A percentile compares a stretch with the other conserved stretches of the same genome.
Evolutionary conservation across 2,888 invertebrate genomes (phyloP).

Genomic region (Cheiracanthium punctorium): DNA sequence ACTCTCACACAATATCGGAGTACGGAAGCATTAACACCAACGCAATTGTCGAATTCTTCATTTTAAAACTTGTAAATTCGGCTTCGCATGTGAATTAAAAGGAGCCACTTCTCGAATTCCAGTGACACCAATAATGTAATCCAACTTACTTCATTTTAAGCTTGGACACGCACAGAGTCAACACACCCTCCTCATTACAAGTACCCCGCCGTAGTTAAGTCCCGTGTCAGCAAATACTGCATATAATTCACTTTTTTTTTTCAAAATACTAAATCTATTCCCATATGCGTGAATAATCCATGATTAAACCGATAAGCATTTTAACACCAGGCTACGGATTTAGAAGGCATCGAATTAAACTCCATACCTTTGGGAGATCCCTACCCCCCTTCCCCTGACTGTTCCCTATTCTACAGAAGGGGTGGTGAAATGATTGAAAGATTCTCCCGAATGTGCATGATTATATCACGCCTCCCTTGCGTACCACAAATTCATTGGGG

Average conservation of each 20-base stretch:
- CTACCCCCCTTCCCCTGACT: neutral
- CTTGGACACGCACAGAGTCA: neutral
- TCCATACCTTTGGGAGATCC: conserved; percentile 30
- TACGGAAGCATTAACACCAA: too few relatives aligned
- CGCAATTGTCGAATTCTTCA: too few relatives aligned
- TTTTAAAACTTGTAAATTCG: too few relatives aligned
- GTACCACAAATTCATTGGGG: conserved; percentile 30
- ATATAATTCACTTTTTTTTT: conserved; percentile 4
- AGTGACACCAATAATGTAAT: too few relatives aligned
- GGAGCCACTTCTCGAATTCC: too few relatives aligned
- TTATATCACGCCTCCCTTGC: conserved; percentile 5
- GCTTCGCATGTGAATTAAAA: too few relatives aligned
- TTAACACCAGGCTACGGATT: conserved; percentile 10
- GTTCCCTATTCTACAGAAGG: neutral
- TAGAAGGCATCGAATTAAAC: conserved; percentile 31
- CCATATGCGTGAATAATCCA: conserved; percentile 26
- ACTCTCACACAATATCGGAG: too few relatives aligned
- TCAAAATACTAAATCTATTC: neutral
- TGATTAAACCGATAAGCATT: conserved; percentile 16
- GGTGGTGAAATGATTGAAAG: conserved; percentile 8
- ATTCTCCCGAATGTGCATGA: conserved; percentile 19
- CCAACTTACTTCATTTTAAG: too few relatives aligned
- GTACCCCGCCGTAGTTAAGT: neutral
- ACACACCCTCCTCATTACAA: neutral
- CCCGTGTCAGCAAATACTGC: conserved; percentile 8